These are phyloP conservation scores for Lamellibrachia columna DNA, from an alignment of 2,888 invertebrate species.

Conservation along the genomic window DNA sequence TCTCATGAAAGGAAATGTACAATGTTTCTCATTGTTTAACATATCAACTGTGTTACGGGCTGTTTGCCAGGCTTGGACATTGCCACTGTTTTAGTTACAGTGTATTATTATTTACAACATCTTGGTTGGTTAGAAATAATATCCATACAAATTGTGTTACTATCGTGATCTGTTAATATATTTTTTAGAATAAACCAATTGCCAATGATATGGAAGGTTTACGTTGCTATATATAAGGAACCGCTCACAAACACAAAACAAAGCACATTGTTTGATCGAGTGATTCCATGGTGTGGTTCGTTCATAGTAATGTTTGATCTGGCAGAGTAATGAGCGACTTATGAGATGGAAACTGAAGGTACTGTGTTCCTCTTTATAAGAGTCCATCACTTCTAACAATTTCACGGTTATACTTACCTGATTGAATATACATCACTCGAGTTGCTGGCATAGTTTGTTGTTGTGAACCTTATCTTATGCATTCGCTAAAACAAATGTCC, in stretches of 20 bases:
- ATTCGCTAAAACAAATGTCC: conserved; percentile 10
- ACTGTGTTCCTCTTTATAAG: background rate
- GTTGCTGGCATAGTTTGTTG: background rate
- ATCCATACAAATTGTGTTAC: too few species aligned
- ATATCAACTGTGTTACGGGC: too few species aligned
- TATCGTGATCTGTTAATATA: too few species aligned
- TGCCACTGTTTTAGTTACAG: too few species aligned
- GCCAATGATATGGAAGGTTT: too few species aligned
- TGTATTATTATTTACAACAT: too few species aligned
- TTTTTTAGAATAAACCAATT: too few species aligned
- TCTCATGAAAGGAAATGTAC: background rate
- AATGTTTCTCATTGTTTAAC: too few species aligned
- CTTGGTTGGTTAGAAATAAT: too few species aligned
- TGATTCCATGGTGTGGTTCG: background rate
- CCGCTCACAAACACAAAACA: background rate
- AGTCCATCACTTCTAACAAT: background rate
- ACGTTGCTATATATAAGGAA: too few species aligned
- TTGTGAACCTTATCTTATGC: background rate
- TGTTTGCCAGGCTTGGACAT: too few species aligned
- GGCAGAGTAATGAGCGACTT: background rate
- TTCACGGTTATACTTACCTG: background rate
- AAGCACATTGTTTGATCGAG: background rate
- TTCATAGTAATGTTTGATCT: background rate
- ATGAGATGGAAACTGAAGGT: background rate
- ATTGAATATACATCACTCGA: background rate